A percentile compares a stretch with the other conserved stretches of the same genome.
Conservation (phyloP, 2,797 vertebrate genomes). For the Schizopygopsis malacanthus region DNA sequence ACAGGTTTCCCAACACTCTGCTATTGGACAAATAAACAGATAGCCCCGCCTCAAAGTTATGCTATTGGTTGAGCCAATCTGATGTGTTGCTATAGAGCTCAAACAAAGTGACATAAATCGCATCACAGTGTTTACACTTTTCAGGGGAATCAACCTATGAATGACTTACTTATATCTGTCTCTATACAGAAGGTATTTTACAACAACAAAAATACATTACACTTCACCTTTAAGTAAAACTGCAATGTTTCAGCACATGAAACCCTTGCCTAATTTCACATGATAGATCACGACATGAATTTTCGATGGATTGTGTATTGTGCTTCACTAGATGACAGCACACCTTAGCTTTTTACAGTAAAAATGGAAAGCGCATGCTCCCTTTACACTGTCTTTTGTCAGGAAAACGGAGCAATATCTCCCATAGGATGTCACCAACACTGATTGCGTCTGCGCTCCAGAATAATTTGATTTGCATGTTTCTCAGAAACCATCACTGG, state of each 20-base stretch:
- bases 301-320: constrained; percentile 52
- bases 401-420: constrained; percentile 37
- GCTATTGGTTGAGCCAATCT: not conserved
- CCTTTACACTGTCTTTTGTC: constrained; percentile 47
- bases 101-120: not conserved
- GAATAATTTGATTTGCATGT: constrained; percentile 56
- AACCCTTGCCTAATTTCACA: constrained; percentile 53
- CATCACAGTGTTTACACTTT: not conserved
- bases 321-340: constrained; percentile 23
- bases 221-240: not conserved
- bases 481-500: constrained; percentile 51
- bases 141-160: not conserved
- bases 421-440: constrained; percentile 48
- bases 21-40: not conserved
- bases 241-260: not conserved
- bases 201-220: not conserved
- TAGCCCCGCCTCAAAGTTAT: not conserved
- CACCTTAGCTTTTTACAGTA: constrained; percentile 39
- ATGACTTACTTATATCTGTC: not conserved
- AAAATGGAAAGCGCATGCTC: constrained; percentile 60
- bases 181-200: not conserved
- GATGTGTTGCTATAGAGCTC: not conserved
- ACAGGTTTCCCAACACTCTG: not conserved
- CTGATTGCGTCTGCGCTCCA: constrained; percentile 33
- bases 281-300: constrained; percentile 23